A percentile compares a stretch with the other conserved stretches of the same genome.
These are phyloP conservation scores for Prietella phreatophila DNA, from an alignment of 2,113 vertebrate genomes.

Conservation along the genomic window DNA sequence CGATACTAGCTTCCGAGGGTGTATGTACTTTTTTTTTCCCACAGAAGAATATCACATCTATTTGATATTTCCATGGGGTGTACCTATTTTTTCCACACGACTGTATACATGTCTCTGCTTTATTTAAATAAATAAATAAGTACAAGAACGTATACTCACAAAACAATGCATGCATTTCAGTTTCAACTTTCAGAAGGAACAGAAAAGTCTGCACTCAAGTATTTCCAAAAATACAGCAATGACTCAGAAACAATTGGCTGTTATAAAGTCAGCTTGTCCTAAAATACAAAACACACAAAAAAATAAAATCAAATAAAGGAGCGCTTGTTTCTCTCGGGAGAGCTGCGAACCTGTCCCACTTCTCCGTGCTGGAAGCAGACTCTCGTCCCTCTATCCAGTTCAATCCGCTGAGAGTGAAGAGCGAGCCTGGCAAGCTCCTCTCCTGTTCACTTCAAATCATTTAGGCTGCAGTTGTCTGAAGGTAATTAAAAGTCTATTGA, in stretches of 20 bases:
- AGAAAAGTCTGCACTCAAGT: neutral
- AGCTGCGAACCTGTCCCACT: neutral
- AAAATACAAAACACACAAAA: neutral
- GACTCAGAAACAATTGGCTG: neutral
- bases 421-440: slow-evolving; percentile 11
- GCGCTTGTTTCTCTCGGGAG: neutral
- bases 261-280: neutral
- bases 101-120: neutral
- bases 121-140: too few species aligned
- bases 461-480: slow-evolving; percentile 28
- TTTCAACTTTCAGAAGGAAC: neutral
- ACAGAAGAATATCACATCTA: neutral
- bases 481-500: slow-evolving; percentile 50
- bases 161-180: neutral
- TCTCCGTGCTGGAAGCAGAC: neutral
- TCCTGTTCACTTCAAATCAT: slow-evolving; percentile 25
- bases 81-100: too few species aligned
- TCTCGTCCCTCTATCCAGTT: slow-evolving; percentile 4
- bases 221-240: neutral
- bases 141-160: neutral
- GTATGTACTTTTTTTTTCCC: too few species aligned
- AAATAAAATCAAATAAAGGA: neutral
- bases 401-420: slow-evolving; percentile 19
- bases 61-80: too few species aligned
- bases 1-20: too few species aligned